Evolutionary conservation across 2,113 vertebrate genomes (phyloP), one percentile per base, ranked within the genome.

Genomic region (Trichechus manatus): DNA sequence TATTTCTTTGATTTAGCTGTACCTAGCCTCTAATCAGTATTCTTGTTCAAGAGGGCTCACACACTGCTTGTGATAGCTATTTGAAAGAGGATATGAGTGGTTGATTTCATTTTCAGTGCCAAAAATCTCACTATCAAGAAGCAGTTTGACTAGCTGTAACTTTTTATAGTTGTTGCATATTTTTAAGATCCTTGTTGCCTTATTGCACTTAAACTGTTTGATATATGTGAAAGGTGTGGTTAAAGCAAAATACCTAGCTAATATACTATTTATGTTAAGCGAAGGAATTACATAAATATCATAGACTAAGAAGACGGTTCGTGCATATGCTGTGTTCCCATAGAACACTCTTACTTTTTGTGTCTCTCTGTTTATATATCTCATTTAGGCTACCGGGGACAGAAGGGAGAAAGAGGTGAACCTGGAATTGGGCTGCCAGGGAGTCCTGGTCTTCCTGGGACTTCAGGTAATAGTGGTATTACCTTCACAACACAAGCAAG

Each of bases 401-500:
- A 99, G 98, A 99, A 99, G 98, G 99, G 99, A 96, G 99, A 99
- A 98, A 98, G 99, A 98, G 99, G 99, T 6, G 99, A 99, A 98
- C 98, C 99, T 89, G 99, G 99, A 87, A 98, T 99, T 95, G 99
- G 99, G 94, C 98, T 99, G 88, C 99, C 99, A 53, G 99, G 99
- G 97, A 98, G 98, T 94, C 98, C 99, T 42, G 99, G 99, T 95
- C 98, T 99, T 68, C 98, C 98, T 15, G 99, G 99, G 53, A 98
- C 99, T 96, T 98, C 99, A 99, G 99, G 99, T 99, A 99, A 98
- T 89, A 79, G 36, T 94, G 39, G 19, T 44, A 50, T 11, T 81
- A 20, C 80, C 86, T 89, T 89, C 36, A 50, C 70, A 31, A 50
- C 14, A 64, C 31, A 70, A 53, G 9, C 68, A 87, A 25, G 27